Conservation (phyloP, 2,797 vertebrate species). For the Protosalanx chinensis region DNA sequence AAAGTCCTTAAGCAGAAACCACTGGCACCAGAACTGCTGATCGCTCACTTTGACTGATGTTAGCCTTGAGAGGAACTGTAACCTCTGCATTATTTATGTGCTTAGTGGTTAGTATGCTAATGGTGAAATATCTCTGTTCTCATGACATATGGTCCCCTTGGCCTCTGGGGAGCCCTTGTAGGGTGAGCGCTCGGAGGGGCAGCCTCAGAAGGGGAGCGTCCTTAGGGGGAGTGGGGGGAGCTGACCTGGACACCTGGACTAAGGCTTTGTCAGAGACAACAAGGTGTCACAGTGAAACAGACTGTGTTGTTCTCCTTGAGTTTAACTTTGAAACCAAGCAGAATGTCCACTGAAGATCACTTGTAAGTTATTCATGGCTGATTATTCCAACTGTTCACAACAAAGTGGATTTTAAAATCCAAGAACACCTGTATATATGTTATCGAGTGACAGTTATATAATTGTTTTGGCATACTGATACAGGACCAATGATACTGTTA, state of each 20-base stretch:
- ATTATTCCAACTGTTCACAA: background rate
- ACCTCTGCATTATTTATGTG: constrained; percentile 62
- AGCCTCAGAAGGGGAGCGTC: background rate
- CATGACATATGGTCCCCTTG: constrained; percentile 42
- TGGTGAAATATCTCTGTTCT: constrained; percentile 33
- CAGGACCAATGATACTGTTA: background rate
- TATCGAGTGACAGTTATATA: background rate
- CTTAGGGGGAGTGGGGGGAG: constrained; percentile 5
- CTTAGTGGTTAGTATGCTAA: constrained; percentile 59
- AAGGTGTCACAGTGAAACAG: constrained; percentile 7
- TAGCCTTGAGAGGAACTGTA: constrained; percentile 57
- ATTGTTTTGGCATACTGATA: too few relatives aligned
- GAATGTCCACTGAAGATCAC: background rate
- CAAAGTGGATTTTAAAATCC: background rate
- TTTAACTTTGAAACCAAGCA: background rate
- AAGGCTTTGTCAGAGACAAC: background rate
- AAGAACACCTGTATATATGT: background rate
- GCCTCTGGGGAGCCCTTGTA: constrained; percentile 23
- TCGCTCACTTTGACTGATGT: constrained; percentile 53
- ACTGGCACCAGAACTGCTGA: constrained; percentile 60
- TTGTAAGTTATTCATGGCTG: constrained; percentile 13
- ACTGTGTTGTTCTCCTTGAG: background rate
- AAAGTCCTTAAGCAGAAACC: constrained; percentile 44
- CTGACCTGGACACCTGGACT: constrained; percentile 28
- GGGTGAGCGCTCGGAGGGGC: background rate